Evolutionary conservation across 2,113 vertebrate genomes (phyloP).

Genomic region (Gallinago jamesoni): DNA sequence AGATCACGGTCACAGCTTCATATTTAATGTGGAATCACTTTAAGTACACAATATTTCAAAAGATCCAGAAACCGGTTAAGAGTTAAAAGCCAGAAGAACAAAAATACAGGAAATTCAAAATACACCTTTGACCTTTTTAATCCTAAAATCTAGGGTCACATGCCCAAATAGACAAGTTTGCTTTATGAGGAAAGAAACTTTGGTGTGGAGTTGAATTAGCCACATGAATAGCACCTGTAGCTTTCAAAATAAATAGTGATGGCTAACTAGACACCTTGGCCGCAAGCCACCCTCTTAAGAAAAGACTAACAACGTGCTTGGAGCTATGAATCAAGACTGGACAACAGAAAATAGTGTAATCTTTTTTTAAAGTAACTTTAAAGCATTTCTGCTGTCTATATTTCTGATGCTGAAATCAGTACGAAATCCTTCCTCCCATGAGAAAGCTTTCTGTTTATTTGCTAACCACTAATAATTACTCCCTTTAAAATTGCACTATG

Average conservation of each 20-base stretch:
- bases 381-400: neutral
- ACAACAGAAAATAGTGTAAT: neutral
- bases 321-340: neutral
- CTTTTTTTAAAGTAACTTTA: neutral
- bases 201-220: conserved; percentile 48
- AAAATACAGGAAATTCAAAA: conserved; percentile 51
- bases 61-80: conserved; percentile 53
- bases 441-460: neutral
- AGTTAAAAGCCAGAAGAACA: conserved; percentile 37
- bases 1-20: conserved; percentile 60
- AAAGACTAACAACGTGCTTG: neutral
- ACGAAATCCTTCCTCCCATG: neutral
- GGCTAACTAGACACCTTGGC: no score
- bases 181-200: conserved; percentile 26
- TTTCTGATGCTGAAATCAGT: neutral
- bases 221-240: conserved; percentile 52
- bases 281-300: no score
- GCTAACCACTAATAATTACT: neutral
- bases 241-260: conserved; percentile 47
- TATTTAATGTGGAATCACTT: conserved; percentile 67
- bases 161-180: neutral
- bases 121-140: conserved; percentile 44
- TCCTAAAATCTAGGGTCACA: conserved; percentile 6
- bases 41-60: conserved; percentile 58
- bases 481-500: neutral